Evolutionary conservation across 2,113 vertebrate species (phyloP), one percentile per base, ranked within the genome.

Genomic region (Macquaria ambigua): DNA sequence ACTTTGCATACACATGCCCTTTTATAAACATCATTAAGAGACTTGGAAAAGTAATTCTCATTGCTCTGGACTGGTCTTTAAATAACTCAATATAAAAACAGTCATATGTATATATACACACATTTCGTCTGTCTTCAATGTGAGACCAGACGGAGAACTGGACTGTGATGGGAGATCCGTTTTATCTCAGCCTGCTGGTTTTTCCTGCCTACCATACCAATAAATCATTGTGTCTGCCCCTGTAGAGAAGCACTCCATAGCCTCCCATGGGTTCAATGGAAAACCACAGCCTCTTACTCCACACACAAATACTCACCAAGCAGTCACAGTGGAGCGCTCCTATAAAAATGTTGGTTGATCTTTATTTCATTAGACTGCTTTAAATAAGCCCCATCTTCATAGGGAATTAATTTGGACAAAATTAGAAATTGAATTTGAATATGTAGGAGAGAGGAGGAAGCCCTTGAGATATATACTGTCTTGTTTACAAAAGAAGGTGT

Each of bases 381-480:
- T 87, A 90, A 88, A 85, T 87, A 78, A 82, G 64, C 43, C 59
- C n/a, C 56, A 37, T 87, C 89, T 90, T 93, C 91, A 91, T 59
- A 83, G 81, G 87, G 87, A 92, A 90, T 93, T 87, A 80, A 83
- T 90, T 89, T 85, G 74, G 72, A 90, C 84, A 87, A 92, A 93
- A 88, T 92, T 91, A 91, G 92, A 91, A 92, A 84, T 39, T 76
- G 77, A 87, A 91, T 92, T 87, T 92, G 90, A 94, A 90, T 95
- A 90, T 89, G 90, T 15, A 90, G 77, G 48, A 85, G 79, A 67
- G 73, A 39, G 58, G 83, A 90, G 79, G 87, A 85, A 91, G 79
- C 88, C 85, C 89, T 62, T 66, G 87, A 92, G 93, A 91, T 83
- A 84, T 34, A 83, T 58, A 74, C 63, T 25, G 66, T 55, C 39